Evolutionary conservation across 2,888 invertebrate genomes (phyloP).

Genomic region (Dryobotodes eremita): DNA sequence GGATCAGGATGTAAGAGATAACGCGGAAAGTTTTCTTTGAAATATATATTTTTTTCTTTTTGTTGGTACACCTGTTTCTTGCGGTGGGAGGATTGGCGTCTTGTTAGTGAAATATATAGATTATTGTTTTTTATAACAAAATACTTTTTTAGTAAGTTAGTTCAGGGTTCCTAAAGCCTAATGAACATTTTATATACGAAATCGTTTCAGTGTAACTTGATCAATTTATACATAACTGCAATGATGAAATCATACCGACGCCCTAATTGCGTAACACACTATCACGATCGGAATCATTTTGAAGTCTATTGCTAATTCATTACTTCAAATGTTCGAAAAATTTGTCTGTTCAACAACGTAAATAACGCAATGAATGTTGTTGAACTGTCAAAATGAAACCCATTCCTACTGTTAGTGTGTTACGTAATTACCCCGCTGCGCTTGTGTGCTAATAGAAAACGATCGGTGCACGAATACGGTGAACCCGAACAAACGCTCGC

Average conservation of each 20-base stretch:
- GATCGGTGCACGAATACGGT: too few relatives aligned
- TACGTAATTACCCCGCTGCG: too few relatives aligned
- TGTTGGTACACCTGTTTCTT: slow-evolving; percentile 27
- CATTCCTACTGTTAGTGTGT: too few relatives aligned
- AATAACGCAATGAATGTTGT: too few relatives aligned
- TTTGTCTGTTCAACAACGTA: too few relatives aligned
- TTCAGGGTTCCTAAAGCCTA: neutral
- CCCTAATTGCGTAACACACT: too few relatives aligned
- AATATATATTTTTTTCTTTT: slow-evolving; percentile 32
- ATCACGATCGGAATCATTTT: too few relatives aligned
- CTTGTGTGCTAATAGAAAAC: too few relatives aligned
- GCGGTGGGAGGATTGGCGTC: neutral
- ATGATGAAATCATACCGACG: neutral
- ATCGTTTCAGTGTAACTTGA: neutral
- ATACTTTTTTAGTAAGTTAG: neutral
- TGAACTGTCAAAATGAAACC: too few relatives aligned
- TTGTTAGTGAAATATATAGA: neutral
- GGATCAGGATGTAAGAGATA: slow-evolving; percentile 62
- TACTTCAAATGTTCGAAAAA: too few relatives aligned
- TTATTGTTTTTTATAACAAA: neutral
- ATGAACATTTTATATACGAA: neutral
- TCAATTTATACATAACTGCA: neutral
- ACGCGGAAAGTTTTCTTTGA: slow-evolving; percentile 33
- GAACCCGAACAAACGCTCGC: too few relatives aligned
- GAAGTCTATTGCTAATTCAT: too few relatives aligned